Percentiles rank a stretch among this genome's conserved stretches.
Conservation (phyloP, 1,140 invertebrate species). For the Watersipora subatra region DNA sequence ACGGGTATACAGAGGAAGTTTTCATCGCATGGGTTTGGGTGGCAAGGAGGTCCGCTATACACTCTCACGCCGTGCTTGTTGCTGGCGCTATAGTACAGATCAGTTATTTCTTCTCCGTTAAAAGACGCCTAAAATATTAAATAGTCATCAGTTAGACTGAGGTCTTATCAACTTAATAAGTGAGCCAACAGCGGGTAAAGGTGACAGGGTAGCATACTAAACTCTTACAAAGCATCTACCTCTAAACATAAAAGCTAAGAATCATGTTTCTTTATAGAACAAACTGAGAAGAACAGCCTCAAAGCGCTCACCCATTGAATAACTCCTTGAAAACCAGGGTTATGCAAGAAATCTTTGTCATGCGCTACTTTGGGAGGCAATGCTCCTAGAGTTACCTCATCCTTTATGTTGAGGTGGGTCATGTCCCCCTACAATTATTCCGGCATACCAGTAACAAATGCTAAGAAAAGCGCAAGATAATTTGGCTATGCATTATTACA, state of each 20-base stretch:
- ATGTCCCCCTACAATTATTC: neutral
- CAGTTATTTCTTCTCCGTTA: neutral
- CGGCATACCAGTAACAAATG: too few relatives aligned
- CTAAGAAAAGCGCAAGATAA: too few relatives aligned
- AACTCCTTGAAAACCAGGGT: neutral
- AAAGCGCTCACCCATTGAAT: neutral
- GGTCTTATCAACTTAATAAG: too few relatives aligned
- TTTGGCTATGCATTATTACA: too few relatives aligned
- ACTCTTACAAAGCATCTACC: too few relatives aligned
- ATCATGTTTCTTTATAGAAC: too few relatives aligned
- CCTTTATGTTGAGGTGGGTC: neutral
- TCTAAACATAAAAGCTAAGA: too few relatives aligned
- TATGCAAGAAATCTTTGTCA: neutral
- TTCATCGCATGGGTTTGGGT: neutral
- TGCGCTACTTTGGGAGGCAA: neutral
- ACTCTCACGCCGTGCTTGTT: neutral
- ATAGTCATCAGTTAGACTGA: too few relatives aligned
- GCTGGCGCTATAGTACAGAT: neutral
- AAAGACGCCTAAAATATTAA: neutral
- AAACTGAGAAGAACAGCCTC: too few relatives aligned
- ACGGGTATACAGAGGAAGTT: neutral
- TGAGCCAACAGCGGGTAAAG: too few relatives aligned
- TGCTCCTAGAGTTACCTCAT: neutral
- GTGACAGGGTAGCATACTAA: too few relatives aligned
- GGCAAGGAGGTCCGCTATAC: neutral